Evolutionary conservation across 2,113 vertebrate species (phyloP).

Genomic region (Podarcis raffonei): DNA sequence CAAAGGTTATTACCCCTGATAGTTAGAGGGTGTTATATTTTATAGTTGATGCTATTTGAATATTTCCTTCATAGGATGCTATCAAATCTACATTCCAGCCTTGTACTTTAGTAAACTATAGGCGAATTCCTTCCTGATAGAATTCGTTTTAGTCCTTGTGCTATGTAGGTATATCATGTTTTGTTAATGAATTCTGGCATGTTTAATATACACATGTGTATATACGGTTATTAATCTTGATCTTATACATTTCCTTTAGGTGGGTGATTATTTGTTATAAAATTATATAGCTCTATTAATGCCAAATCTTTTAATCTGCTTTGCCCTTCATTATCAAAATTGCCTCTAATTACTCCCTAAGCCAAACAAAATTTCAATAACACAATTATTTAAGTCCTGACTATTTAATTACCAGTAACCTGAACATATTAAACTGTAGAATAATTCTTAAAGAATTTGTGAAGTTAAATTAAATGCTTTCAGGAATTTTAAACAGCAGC

Average conservation of each 20-base stretch:
- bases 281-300: neutral
- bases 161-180: neutral
- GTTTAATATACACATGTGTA: neutral
- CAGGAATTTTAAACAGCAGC: neutral
- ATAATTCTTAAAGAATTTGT: neutral
- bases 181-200: neutral
- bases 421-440: neutral
- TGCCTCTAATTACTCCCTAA: neutral
- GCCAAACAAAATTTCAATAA: neutral
- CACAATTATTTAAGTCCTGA: neutral
- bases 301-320: slow-evolving; percentile 6
- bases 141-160: slow-evolving; percentile 36
- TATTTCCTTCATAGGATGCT: slow-evolving; percentile 73
- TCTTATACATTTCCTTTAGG: neutral
- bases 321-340: neutral
- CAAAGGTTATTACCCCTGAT: slow-evolving; percentile 80
- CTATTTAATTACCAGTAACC: neutral
- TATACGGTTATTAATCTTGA: neutral
- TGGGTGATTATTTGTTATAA: neutral
- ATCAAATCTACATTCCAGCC: slow-evolving; percentile 68
- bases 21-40: slow-evolving; percentile 70
- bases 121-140: slow-evolving; percentile 44
- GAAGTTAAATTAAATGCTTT: neutral
- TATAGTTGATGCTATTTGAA: slow-evolving; percentile 77
- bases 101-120: slow-evolving; percentile 42